A percentile compares a stretch with the other conserved stretches of the same genome.
Conservation (phyloP, 2,113 vertebrate genomes). For the Sus scrofa region T2T-Sscrofa CM000812.6:48143501-48144000, state of each 20-base stretch:
- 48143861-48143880: not conserved
- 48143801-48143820: not conserved
- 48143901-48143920: not conserved
- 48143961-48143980: not conserved
- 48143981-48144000: not conserved
- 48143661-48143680: not conserved
- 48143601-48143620: not conserved
- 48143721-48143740: not conserved
- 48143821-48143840: not conserved
- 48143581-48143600: not conserved
- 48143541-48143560: not conserved
- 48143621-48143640: not conserved
- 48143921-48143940: not conserved
- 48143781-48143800: not conserved
- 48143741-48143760: not conserved
- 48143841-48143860: not conserved
- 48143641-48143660: accelerated
- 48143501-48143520: not conserved
- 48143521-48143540: not conserved
- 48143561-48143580: not conserved
- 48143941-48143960: not conserved
- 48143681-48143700: not conserved
- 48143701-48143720: too few species aligned
- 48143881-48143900: not conserved
- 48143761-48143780: not conserved